Percentiles rank a stretch among this genome's conserved stretches.
phyloP scores from a whole-genome alignment of 2,797 vertebrate genomes.

The Erethizon dorsatum region DNA sequence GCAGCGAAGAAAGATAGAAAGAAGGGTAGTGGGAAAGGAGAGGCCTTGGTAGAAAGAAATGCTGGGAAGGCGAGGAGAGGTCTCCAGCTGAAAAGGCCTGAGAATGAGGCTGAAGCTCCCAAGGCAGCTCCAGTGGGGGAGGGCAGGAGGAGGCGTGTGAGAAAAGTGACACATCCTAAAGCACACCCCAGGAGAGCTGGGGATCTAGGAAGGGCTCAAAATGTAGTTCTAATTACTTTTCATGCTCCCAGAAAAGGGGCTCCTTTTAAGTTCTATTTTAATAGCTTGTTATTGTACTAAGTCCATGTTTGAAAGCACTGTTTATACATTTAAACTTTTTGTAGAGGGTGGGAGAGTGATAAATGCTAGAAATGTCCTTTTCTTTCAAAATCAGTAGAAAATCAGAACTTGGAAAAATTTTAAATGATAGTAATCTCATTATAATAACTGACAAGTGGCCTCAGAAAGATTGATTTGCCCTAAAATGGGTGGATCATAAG shows the following conservation, averaged over 20 bases:
- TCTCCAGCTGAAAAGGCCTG: slow-evolving; percentile 69
- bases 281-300: slow-evolving; percentile 86
- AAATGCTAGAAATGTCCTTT: slow-evolving; percentile 70
- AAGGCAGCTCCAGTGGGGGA: slow-evolving; percentile 66
- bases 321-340: slow-evolving; percentile 86
- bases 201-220: slow-evolving; percentile 79
- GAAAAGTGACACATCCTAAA: slow-evolving; percentile 77
- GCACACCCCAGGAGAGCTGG: slow-evolving; percentile 73
- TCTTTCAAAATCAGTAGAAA: slow-evolving; percentile 60
- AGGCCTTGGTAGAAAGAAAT: slow-evolving; percentile 30
- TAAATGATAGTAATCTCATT: not conserved
- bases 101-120: slow-evolving; percentile 68
- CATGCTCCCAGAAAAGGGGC: slow-evolving; percentile 86
- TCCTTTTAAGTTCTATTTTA: slow-evolving; percentile 84
- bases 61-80: slow-evolving; percentile 40
- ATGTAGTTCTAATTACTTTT: slow-evolving; percentile 87
- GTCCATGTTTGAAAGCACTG: slow-evolving; percentile 83
- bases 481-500: not conserved
- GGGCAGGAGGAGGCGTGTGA: slow-evolving; percentile 75
- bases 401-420: slow-evolving; percentile 51
- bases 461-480: not conserved
- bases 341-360: slow-evolving; percentile 66
- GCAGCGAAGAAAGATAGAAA: not conserved
- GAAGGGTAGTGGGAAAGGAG: not conserved
- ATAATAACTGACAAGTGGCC: not conserved